phyloP scores from a whole-genome alignment of 2,888 invertebrate species.

The Phrixothrix hirtus region DNA sequence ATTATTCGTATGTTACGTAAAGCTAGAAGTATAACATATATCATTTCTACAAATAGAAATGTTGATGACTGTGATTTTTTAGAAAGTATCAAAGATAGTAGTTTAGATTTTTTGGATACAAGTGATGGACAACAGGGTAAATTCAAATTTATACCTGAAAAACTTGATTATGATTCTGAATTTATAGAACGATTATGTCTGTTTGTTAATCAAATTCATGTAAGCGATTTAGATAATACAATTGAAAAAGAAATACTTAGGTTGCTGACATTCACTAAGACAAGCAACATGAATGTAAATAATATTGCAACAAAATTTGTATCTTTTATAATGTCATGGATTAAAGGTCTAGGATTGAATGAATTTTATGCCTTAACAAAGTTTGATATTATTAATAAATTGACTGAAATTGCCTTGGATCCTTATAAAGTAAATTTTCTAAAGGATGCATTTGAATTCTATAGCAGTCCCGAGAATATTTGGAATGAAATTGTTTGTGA shows the following conservation, averaged over 20 bases:
- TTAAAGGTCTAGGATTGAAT: not conserved
- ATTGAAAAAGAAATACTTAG: conserved; percentile 7
- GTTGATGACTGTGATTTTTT: not conserved
- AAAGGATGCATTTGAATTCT: not conserved
- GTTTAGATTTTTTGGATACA: conserved; percentile 5
- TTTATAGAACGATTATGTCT: conserved; percentile 5
- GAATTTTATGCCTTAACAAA: not conserved
- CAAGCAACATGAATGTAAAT: not conserved
- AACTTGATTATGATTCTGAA: not conserved
- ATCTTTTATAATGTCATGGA: not conserved
- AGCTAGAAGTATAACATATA: not conserved
- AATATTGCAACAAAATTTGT: not conserved
- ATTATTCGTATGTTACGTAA: conserved; percentile 3
- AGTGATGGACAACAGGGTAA: not conserved
- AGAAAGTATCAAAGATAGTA: not conserved
- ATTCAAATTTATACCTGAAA: conserved; percentile 3
- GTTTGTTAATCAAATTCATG: conserved; percentile 8
- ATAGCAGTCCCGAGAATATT: not conserved
- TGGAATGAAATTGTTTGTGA: conserved; percentile 3
- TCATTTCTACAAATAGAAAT: conserved; percentile 8
- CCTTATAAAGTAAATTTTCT: not conserved
- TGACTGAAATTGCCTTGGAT: not conserved
- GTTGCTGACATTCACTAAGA: not conserved
- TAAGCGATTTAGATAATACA: not conserved
- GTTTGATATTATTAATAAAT: conserved; percentile 5